Conservation (phyloP, 1,140 invertebrate species). For the Teleogryllus occipitalis region DNA sequence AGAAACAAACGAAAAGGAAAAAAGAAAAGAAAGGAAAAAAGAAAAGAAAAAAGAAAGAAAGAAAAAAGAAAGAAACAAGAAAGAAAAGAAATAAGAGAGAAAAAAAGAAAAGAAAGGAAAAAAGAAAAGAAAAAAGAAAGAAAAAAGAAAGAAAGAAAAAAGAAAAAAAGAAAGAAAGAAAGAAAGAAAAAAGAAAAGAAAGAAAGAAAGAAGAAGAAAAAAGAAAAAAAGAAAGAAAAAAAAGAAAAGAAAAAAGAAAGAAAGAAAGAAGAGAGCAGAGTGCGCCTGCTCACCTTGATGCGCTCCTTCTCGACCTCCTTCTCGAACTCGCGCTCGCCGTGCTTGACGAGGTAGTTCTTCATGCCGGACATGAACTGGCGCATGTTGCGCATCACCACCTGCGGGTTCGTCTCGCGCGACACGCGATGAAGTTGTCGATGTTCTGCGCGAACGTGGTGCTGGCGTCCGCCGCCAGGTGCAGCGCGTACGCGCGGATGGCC, state of each 20-base stretch:
- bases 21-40: no score
- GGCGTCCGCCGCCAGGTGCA: conserved; percentile 73
- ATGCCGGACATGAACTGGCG: conserved; percentile 96
- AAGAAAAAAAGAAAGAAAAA: background rate
- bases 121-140: background rate
- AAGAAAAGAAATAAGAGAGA: no score
- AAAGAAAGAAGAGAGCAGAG: background rate
- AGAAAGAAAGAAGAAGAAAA: background rate
- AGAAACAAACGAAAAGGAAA: no score
- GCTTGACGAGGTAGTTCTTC: conserved; percentile 93
- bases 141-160: background rate
- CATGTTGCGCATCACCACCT: conserved; percentile 86
- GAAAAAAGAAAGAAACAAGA: no score
- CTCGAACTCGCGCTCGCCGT: conserved; percentile 86
- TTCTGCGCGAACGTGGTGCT: conserved; percentile 83
- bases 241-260: background rate
- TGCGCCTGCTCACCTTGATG: conserved; percentile 49
- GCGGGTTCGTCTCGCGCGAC: conserved; percentile 77
- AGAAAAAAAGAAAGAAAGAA: background rate
- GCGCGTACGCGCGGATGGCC: conserved; percentile 62
- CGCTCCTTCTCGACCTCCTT: conserved; percentile 81
- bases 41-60: no score
- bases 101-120: background rate
- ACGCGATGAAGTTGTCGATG: conserved; percentile 89
- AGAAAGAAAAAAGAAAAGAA: background rate